These are phyloP conservation scores for Drosophila orena DNA, from an alignment of 1,140 invertebrate genomes.

Conservation along the genomic window DNA sequence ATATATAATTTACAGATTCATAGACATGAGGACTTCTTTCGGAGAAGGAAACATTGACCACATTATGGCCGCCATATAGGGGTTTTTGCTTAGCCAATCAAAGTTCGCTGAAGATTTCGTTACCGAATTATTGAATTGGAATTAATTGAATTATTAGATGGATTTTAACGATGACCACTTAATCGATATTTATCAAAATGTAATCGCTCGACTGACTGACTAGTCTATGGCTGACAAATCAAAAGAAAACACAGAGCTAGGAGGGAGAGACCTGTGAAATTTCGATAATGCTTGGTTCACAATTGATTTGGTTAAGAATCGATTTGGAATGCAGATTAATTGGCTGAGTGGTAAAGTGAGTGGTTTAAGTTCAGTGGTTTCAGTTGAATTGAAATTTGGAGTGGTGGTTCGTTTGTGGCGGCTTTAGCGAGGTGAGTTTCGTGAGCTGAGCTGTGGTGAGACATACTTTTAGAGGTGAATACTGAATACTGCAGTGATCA, in stretches of 20 bases:
- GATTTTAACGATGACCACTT: constrained; percentile 83
- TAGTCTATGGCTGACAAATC: constrained; percentile 29
- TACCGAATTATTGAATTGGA: constrained; percentile 47
- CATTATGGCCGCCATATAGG: constrained; percentile 12
- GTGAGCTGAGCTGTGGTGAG: constrained; percentile 62
- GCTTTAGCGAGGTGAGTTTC: constrained; percentile 60
- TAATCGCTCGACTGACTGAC: constrained; percentile 42
- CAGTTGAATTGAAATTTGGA: constrained; percentile 42
- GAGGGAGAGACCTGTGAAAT: constrained; percentile 78
- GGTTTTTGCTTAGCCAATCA: constrained; percentile 43
- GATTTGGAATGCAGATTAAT: constrained; percentile 34
- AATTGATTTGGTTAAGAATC: constrained; percentile 60
- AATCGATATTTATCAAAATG: constrained; percentile 84
- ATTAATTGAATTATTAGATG: constrained; percentile 12
- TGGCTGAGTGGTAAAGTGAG: constrained; percentile 60
- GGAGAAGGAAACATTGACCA: constrained; percentile 10
- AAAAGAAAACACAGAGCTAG: constrained; percentile 51
- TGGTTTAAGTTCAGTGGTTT: constrained; percentile 32
- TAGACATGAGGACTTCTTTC: constrained; percentile 16
- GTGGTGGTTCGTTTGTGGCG: constrained; percentile 47
- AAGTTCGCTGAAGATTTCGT: constrained; percentile 24
- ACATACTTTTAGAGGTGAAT: constrained; percentile 66
- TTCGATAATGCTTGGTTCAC: constrained; percentile 80
- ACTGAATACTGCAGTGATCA: constrained; percentile 48
- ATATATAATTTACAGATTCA: constrained; percentile 37